These are phyloP conservation scores for Neosilurus mollespiculum DNA, from an alignment of 2,797 vertebrate genomes.

Conservation along the genomic window DNA sequence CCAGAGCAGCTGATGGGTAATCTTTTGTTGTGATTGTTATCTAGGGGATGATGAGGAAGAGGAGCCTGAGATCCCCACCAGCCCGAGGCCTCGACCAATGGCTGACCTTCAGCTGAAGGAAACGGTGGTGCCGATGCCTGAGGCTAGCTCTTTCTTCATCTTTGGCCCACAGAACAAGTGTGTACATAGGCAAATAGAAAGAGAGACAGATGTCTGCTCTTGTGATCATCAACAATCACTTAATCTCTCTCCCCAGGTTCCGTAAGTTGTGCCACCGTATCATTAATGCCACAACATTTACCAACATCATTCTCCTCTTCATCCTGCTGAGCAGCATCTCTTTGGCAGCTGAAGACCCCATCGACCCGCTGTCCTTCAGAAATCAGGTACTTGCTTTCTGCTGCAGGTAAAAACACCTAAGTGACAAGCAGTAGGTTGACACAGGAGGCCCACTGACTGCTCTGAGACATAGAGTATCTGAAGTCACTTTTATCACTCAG, in stretches of 20 bases:
- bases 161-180: slow-evolving; percentile 96
- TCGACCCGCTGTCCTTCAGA: slow-evolving; percentile 84
- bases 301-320: slow-evolving; percentile 96
- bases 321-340: slow-evolving; percentile 91
- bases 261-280: slow-evolving; percentile 89
- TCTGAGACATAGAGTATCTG: background rate
- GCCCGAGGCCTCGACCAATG: slow-evolving; percentile 88
- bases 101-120: slow-evolving; percentile 93
- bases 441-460: background rate
- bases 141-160: slow-evolving; percentile 92
- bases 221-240: background rate
- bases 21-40: slow-evolving; percentile 17
- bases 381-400: slow-evolving; percentile 77
- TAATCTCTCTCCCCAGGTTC: slow-evolving; percentile 71
- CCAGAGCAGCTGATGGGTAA: background rate
- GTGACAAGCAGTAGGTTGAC: background rate
- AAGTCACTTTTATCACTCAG: background rate
- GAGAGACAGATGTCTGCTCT: background rate
- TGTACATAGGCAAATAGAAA: background rate
- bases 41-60: slow-evolving; percentile 93
- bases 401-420: background rate
- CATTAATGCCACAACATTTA: slow-evolving; percentile 92
- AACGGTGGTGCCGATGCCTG: slow-evolving; percentile 91
- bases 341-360: slow-evolving; percentile 89
- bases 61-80: slow-evolving; percentile 89